Base-by-base conservation (phyloP, 2,797 vertebrate species). In the Mionectes olivaceus region DNA sequence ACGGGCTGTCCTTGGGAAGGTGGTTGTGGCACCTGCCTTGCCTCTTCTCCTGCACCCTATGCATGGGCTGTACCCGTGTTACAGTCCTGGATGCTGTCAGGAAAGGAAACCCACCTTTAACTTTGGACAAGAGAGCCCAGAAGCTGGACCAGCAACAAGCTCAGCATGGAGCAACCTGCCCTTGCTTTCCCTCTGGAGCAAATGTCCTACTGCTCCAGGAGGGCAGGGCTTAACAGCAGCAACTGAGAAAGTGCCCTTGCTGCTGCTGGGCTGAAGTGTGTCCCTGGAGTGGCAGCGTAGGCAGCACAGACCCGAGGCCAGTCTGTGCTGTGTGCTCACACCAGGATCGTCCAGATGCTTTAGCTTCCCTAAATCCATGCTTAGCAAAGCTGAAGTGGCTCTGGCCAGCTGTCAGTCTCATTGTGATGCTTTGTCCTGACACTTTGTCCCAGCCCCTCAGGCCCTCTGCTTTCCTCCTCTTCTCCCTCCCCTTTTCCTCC, bases 201-300 rank as follows among this genome's bases (percentile, higher is more conserved):
- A 41, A 13, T 33, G n/a, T 70, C 21, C 17, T 28, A 0, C 15
- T 0, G 5, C 32, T 60, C 17, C 0, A 0, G 59, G 63, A 47
- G 57, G 63, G 37, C 7, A 25, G 27, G 25, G 24, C 30, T 53
- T 14, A 14, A 5, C 9, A 61, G 9, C 15, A 56, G 84, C 33
- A 64, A 19, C 44, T 27, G 49, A 71, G 39, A 35, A 59, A 12
- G 16, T 32, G 53, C 28, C 18, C 6, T 76, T 2, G 0, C 8
- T 81, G 60, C 59, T 81, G 30, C 43, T 23, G 65, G 22, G 30
- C 35, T 53, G 47, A 16, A 57, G 14, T 0, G 1, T 30, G 8
- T 67, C 19, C 33, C 55, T 57, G 55, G 23, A 44, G 57, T 10
- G 19, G 43, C 27, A 10, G 37, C 0, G 7, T 3, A 17, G 46